A percentile compares a stretch with the other conserved stretches of the same genome.
These are phyloP conservation scores for Haemorhous mexicanus DNA, from an alignment of 2,113 vertebrate species.

Conservation along the genomic window DNA sequence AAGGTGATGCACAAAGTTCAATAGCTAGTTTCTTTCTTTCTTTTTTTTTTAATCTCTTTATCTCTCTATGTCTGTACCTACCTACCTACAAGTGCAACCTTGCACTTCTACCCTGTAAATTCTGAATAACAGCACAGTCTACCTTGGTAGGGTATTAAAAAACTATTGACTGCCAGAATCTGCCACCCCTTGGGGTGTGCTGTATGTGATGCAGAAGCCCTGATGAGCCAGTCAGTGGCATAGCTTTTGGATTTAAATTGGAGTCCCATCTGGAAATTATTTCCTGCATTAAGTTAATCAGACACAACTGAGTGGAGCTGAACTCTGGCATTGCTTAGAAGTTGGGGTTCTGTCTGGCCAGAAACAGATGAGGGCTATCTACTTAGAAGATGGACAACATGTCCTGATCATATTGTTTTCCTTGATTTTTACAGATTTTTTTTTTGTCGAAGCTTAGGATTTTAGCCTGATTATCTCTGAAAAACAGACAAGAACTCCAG, in stretches of 20 bases:
- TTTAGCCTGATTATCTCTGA: neutral
- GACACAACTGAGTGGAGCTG: neutral
- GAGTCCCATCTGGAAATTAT: constrained; percentile 36
- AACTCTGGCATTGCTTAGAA: neutral
- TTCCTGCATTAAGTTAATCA: constrained; percentile 31
- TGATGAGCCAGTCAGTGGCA: constrained; percentile 3
- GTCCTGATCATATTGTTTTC: neutral
- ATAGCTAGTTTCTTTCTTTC: neutral
- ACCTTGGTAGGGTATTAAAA: neutral
- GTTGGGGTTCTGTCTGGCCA: neutral
- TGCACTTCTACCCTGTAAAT: neutral
- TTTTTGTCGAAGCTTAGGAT: neutral
- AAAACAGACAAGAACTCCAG: neutral
- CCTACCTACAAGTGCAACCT: neutral
- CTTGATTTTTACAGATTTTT: neutral
- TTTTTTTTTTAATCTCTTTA: neutral
- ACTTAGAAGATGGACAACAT: neutral
- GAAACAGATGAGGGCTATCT: neutral
- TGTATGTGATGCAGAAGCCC: neutral
- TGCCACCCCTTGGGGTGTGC: neutral
- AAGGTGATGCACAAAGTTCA: neutral
- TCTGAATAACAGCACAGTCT: neutral
- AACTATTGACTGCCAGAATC: neutral
- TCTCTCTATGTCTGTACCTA: neutral
- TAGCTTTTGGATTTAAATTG: constrained; percentile 18